Conservation (phyloP, 2,113 vertebrate genomes). For the Tragelaphus scriptus region DNA sequence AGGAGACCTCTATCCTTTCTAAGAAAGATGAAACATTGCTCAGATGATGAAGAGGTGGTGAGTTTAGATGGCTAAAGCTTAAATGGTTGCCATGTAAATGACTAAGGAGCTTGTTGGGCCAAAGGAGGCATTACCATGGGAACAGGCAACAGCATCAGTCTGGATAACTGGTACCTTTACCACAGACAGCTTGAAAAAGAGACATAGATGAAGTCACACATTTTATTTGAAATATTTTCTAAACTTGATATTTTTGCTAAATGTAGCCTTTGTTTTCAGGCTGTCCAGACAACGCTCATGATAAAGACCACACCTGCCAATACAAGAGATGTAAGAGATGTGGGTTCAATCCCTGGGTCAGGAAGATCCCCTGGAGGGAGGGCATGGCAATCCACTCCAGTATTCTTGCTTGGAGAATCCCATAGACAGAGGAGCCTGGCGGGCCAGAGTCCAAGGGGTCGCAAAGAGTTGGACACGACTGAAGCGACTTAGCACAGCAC, state of each 20-base stretch:
- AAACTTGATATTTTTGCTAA: background rate
- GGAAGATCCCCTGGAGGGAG: background rate
- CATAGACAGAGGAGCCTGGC: background rate
- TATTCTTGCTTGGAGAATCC: background rate
- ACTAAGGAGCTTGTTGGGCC: background rate
- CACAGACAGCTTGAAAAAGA: background rate
- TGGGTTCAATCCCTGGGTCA: background rate
- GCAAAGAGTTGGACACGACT: background rate
- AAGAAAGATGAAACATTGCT: background rate
- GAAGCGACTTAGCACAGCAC: background rate
- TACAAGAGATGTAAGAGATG: background rate
- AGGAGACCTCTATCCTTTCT: background rate
- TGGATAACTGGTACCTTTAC: background rate
- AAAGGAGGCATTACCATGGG: background rate
- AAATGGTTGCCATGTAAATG: background rate
- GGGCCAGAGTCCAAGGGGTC: background rate
- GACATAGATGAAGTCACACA: background rate
- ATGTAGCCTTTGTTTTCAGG: background rate
- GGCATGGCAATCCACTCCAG: background rate
- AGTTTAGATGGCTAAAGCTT: background rate
- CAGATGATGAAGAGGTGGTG: background rate
- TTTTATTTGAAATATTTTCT: background rate
- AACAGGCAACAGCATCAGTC: background rate
- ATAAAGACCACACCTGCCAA: background rate
- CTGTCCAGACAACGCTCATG: accelerated